These are phyloP conservation scores for Leptinotarsa texana DNA, from an alignment of 1,140 invertebrate species.

Conservation along the genomic window DNA sequence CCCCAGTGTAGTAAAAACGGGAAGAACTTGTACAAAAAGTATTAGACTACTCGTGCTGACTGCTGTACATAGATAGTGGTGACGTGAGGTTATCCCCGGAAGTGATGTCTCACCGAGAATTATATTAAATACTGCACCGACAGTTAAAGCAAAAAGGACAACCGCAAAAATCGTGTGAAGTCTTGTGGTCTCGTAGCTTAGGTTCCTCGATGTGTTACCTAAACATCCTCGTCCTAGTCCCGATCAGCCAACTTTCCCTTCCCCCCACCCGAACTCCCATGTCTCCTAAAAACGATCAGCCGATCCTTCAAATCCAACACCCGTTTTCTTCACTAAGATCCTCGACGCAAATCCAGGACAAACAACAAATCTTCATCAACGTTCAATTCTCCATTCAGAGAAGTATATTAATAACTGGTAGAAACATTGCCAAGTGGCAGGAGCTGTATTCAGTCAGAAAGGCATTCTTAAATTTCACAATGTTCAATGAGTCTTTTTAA, in stretches of 20 bases:
- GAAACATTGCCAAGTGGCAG: too few species aligned
- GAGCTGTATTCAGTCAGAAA: too few species aligned
- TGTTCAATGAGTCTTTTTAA: too few species aligned
- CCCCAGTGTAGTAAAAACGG: constrained; percentile 53
- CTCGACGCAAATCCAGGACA: neutral
- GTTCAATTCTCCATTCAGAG: too few species aligned
- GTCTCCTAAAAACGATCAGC: constrained; percentile 41
- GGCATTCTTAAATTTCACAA: too few species aligned
- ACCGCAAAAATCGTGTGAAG: constrained; percentile 47
- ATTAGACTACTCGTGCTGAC: constrained; percentile 54
- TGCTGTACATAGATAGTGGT: constrained; percentile 53
- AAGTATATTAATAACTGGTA: too few species aligned
- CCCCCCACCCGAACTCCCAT: constrained; percentile 21
- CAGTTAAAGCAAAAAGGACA: constrained; percentile 42
- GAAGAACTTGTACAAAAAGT: constrained; percentile 57
- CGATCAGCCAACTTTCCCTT: constrained; percentile 31
- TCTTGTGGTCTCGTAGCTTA: constrained; percentile 54
- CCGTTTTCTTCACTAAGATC: constrained; percentile 3
- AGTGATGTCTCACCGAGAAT: constrained; percentile 34
- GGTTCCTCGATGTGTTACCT: constrained; percentile 54
- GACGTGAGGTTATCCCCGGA: constrained; percentile 44
- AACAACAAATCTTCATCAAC: neutral
- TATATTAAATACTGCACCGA: constrained; percentile 37
- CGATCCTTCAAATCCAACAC: constrained; percentile 25
- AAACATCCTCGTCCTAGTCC: constrained; percentile 45